Conservation (phyloP, 2,888 invertebrate genomes). For the Nymphalis urticae region DNA sequence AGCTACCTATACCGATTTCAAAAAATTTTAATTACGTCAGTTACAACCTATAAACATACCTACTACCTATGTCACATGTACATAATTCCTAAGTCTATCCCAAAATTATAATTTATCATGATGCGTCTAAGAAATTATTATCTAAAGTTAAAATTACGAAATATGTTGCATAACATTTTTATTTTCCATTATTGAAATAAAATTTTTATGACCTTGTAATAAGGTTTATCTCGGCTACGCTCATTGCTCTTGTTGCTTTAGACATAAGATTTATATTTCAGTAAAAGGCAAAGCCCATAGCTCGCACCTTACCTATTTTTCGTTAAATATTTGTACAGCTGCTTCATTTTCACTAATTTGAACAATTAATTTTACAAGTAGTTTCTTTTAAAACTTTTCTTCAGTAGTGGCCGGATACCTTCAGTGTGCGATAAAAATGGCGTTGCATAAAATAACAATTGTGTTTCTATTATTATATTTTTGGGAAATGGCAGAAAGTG, state of each 20-base stretch:
- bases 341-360: slow-evolving; percentile 33
- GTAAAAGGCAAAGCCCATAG: neutral
- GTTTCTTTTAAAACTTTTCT: slow-evolving; percentile 44
- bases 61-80: too few species aligned
- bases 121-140: neutral
- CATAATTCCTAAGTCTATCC: too few species aligned
- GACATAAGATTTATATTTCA: slow-evolving; percentile 16
- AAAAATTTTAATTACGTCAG: too few species aligned
- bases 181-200: slow-evolving; percentile 18
- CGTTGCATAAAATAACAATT: slow-evolving; percentile 28
- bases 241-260: neutral
- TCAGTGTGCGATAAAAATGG: slow-evolving; percentile 37
- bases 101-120: too few species aligned
- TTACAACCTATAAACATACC: too few species aligned
- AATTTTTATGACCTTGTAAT: slow-evolving; percentile 21
- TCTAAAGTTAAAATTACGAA: neutral
- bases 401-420: slow-evolving; percentile 41
- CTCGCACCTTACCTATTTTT: neutral
- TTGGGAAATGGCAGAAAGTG: slow-evolving; percentile 32
- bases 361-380: slow-evolving; percentile 16
- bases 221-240: neutral
- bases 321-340: slow-evolving; percentile 53
- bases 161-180: slow-evolving; percentile 17
- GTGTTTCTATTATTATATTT: slow-evolving; percentile 30
- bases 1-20: too few species aligned